Evolutionary conservation across 2,888 invertebrate genomes (phyloP), one percentile per base, ranked within the genome.

Genomic region (Dendrolimus pini): DNA sequence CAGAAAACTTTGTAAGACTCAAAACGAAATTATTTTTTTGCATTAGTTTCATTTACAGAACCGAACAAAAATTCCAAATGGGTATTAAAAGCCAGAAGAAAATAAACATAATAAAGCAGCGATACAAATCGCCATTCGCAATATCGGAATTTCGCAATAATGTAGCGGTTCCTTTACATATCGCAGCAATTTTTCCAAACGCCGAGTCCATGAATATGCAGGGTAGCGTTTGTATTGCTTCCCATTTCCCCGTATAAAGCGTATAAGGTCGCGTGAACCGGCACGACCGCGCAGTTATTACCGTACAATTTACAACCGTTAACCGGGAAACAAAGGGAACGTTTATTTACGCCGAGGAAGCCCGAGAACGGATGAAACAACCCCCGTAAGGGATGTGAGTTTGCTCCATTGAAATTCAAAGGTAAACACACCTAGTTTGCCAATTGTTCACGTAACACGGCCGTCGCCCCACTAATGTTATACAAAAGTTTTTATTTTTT

Each of bases 281-380:
- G 66, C 65, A 66, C 70, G 62, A 65, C 74, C 69, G 67, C 74
- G 70, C 69, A 72, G 74, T 78, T 80, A 82, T 82, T 82, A 75
- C 78, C 77, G 69, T 75, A 74, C 78, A 78, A 84, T 84, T 82
- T 80, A 80, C 81, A 79, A 72, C 77, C 74, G 75, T 75, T 75
- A 78, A 75, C 77, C 74, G 69, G 71, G 76, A 78, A 78, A 81
- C 81, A 80, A 82, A 78, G 78, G 77, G 72, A 71, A 72, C 70
- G 72, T 68, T 73, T 80, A 78, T 82, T 82, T 80, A 75, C 77
- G 67, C 71, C 72, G 69, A 62, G 73, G 74, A 79, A 77, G 70
- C 77, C 71, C 68, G 73, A 67, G 67, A 72, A 74, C 68, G 66
- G 68, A 74, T 73, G 70, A 66, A 66, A 60, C 65, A 61, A 30